A percentile compares a stretch with the other conserved stretches of the same genome.
These are phyloP conservation scores for Hycleus cichorii DNA, from an alignment of 1,140 invertebrate species.

Conservation along the genomic window DNA sequence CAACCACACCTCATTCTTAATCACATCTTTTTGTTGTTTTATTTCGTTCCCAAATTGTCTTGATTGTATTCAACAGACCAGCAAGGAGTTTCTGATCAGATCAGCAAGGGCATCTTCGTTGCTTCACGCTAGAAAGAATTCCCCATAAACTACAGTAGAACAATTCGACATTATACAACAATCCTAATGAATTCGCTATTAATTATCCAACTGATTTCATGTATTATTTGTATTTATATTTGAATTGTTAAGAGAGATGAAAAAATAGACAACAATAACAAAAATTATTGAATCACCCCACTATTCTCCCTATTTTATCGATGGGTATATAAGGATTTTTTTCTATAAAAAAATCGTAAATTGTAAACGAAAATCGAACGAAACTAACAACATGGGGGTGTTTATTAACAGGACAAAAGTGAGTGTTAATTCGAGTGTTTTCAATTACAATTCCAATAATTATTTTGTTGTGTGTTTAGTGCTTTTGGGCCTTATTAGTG, in stretches of 20 bases:
- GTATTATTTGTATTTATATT: slow-evolving; percentile 8
- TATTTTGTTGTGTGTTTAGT: too few species aligned
- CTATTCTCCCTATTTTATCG: slow-evolving; percentile 7
- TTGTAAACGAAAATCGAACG: too few species aligned
- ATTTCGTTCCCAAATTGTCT: neutral
- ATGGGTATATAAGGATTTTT: too few species aligned
- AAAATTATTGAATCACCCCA: slow-evolving; percentile 21
- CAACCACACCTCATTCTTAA: too few species aligned
- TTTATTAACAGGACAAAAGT: too few species aligned
- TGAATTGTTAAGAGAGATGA: slow-evolving; percentile 1
- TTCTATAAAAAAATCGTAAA: too few species aligned
- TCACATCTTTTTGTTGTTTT: too few species aligned
- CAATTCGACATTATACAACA: slow-evolving; percentile 5
- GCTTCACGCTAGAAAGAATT: slow-evolving; percentile 28
- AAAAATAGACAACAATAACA: slow-evolving; percentile 21
- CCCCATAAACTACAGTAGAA: slow-evolving; percentile 17
- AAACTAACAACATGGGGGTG: too few species aligned
- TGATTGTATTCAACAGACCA: slow-evolving; percentile 28
- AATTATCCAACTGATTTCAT: slow-evolving; percentile 16
- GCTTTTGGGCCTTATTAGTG: neutral
- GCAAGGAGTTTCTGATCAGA: slow-evolving; percentile 8
- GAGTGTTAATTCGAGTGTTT: too few species aligned
- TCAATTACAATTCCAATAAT: too few species aligned
- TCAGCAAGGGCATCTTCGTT: slow-evolving; percentile 29
- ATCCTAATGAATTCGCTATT: slow-evolving; percentile 18